A percentile compares a stretch with the other conserved stretches of the same genome.
Conservation (phyloP, 2,797 vertebrate genomes). For the Aplochiton taeniatus region DNA sequence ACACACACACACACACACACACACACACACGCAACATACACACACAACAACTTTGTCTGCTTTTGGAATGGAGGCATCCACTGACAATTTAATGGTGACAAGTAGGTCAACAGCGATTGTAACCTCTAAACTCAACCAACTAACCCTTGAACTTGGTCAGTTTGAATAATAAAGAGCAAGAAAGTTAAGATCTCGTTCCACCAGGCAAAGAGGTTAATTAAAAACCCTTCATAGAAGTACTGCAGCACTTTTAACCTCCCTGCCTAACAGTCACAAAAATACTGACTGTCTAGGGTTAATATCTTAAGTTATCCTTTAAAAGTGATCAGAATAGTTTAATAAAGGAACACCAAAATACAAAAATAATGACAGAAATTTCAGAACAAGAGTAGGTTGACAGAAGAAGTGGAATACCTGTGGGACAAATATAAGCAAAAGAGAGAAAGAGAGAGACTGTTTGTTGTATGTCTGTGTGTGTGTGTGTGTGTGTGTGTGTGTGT, state of each 20-base stretch:
- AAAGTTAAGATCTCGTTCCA: no score
- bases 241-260: no score
- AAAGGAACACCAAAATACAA: no score
- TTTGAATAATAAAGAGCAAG: background rate
- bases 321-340: no score
- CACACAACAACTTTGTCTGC: slow-evolving; percentile 8
- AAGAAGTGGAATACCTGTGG: no score
- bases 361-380: no score
- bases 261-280: no score
- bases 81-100: slow-evolving; percentile 62
- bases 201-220: no score
- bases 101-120: slow-evolving; percentile 60
- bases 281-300: no score
- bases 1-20: slow-evolving; percentile 14
- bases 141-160: background rate
- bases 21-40: background rate
- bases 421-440: background rate
- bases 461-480: background rate
- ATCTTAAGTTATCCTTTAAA: no score
- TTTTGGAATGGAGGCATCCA: slow-evolving; percentile 45
- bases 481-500: slow-evolving; percentile 18
- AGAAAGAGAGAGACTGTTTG: background rate
- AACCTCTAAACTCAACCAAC: slow-evolving; percentile 53
- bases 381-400: no score
- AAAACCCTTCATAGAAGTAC: no score